A percentile compares a stretch with the other conserved stretches of the same genome.
These are phyloP conservation scores for Torymus tubicola DNA, from an alignment of 2,888 invertebrate species.

Conservation along the genomic window DNA sequence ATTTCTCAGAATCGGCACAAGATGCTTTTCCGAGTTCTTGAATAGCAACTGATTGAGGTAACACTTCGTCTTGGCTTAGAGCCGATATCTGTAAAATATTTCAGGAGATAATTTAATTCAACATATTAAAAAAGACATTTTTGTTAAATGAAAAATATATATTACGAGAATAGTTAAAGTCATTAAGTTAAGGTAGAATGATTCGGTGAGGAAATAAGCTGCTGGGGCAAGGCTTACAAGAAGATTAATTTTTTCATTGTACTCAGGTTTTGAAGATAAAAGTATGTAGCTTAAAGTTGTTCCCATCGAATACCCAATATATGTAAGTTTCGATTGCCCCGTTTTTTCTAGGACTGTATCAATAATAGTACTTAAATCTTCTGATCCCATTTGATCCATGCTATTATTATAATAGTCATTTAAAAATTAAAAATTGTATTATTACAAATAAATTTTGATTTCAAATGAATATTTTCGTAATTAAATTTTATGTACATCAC, in stretches of 20 bases:
- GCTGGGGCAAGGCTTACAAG: conserved; percentile 70
- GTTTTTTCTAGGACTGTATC: conserved; percentile 7
- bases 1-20: too few relatives aligned
- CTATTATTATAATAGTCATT: background rate
- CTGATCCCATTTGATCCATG: background rate
- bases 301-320: conserved; percentile 95
- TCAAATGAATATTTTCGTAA: too few relatives aligned
- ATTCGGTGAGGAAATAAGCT: background rate
- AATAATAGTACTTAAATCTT: conserved; percentile 1
- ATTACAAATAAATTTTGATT: background rate
- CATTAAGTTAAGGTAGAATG: too few relatives aligned
- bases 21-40: too few relatives aligned
- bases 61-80: too few relatives aligned
- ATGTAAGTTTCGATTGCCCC: conserved; percentile 69
- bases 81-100: background rate
- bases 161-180: too few relatives aligned
- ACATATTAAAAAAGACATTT: too few relatives aligned
- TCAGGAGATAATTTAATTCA: too few relatives aligned
- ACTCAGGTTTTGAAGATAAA: conserved; percentile 83
- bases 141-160: too few relatives aligned
- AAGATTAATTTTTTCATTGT: conserved; percentile 82
- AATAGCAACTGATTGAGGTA: too few relatives aligned
- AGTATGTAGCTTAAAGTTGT: conserved; percentile 85
- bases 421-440: background rate
- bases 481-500: background rate